Evolutionary conservation across 1,140 invertebrate genomes (phyloP), one percentile per base, ranked within the genome.

Genomic region (Xylocopa sonorina): DNA sequence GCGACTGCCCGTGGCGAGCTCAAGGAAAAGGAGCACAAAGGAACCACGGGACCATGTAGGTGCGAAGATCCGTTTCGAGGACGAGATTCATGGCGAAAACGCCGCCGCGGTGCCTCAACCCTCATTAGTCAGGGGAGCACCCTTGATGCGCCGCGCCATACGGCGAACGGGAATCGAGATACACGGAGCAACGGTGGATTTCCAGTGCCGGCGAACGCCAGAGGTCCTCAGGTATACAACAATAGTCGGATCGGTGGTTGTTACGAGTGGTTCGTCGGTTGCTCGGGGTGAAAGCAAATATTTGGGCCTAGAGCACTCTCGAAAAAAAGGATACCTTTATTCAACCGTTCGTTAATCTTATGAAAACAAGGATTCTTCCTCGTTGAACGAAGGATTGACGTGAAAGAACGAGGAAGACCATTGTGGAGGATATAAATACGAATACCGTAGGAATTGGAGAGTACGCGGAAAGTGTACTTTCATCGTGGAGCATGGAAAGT

Each of bases 71-170:
- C 64, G 67, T 64, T 62, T n/a, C 34, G 34, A 53, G 81, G 48
- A 24, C 27, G 55, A 58, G 76, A 78, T 73, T 53, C 62, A 64
- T 41, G 50, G 55, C 43, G 73, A 76, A 79, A 66, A 58, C 62
- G 46, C 27, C 63, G 68, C 43, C 63, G 50, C 74, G 78, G 66
- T n/a, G 29, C 71, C 64, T 74, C 51, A 80, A 85, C 75, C 80
- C 72, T 86, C 83, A 69, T 86, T 86, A 86, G 80, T 85, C 79
- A 75, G 76, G 72, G 79, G 68, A 69, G n/a, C 74, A 74, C 58
- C 53, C 53, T 69, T 41, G 73, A 77, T 43, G 48, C 63, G 78
- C 38, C 46, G 32, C 67, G 48, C 51, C 82, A 83, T 73, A 69
- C 64, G 81, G 76, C 50, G 46, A 74, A 53, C 67, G 78, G 10